These are phyloP conservation scores for Toxonevra muliebris DNA, from an alignment of 2,888 invertebrate genomes.

Conservation along the genomic window DNA sequence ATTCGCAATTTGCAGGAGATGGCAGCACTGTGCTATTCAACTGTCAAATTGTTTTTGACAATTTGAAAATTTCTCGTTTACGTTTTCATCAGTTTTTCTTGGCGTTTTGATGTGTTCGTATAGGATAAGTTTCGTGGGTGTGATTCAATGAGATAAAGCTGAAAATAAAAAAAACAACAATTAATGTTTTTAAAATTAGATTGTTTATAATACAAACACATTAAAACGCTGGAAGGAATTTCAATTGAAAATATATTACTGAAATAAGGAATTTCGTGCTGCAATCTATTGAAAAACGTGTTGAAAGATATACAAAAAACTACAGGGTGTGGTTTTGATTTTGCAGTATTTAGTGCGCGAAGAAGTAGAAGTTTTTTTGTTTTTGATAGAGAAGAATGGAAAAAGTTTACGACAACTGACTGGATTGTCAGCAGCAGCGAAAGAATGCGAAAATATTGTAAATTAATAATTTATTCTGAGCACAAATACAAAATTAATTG, in stretches of 20 bases:
- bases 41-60: neutral
- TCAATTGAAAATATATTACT: no score
- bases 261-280: neutral
- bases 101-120: neutral
- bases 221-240: neutral
- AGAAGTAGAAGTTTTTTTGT: constrained; percentile 9
- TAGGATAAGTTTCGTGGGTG: constrained; percentile 26
- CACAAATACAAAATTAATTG: constrained; percentile 25
- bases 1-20: no score
- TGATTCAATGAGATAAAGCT: neutral
- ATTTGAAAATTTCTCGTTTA: constrained; percentile 14
- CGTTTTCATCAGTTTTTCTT: constrained; percentile 9
- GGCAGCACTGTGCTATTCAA: no score
- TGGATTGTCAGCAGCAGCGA: neutral
- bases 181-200: neutral
- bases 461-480: constrained; percentile 29
- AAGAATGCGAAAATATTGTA: constrained; percentile 2
- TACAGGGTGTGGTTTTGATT: constrained; percentile 36
- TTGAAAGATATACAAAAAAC: constrained; percentile 25
- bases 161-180: constrained; percentile 2
- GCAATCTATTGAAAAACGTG: constrained; percentile 12
- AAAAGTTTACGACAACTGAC: neutral
- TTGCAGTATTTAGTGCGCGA: constrained; percentile 5
- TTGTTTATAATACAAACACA: constrained; percentile 14
- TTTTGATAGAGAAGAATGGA: neutral